Conservation (phyloP, 2,113 vertebrate species). For the Phainopepla nitens region DNA sequence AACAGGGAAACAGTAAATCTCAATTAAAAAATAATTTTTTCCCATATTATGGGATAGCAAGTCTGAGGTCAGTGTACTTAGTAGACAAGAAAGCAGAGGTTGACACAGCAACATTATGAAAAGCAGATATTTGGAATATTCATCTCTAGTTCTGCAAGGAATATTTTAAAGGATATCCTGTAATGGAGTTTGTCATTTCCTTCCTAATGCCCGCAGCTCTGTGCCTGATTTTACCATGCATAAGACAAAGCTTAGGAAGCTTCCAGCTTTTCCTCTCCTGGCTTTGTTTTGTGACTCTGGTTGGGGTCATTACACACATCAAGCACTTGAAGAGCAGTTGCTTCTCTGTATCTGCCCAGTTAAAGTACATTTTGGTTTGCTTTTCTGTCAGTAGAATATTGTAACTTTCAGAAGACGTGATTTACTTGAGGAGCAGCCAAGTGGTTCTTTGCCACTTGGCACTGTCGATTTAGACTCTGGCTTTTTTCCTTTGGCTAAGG, state of each 20-base stretch:
- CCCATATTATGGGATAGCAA: neutral
- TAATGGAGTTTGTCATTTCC: neutral
- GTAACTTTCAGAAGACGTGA: neutral
- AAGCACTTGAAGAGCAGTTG: neutral
- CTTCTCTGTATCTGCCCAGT: neutral
- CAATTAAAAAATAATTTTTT: neutral
- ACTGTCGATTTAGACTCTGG: neutral
- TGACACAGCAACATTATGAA: neutral
- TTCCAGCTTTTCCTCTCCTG: neutral
- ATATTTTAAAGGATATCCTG: neutral
- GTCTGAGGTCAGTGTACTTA: neutral
- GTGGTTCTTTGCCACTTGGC: neutral
- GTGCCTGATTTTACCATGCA: neutral
- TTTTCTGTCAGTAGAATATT: neutral
- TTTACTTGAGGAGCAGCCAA: neutral
- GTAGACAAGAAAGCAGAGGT: neutral
- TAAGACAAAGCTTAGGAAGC: neutral
- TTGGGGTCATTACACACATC: neutral
- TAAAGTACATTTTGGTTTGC: neutral
- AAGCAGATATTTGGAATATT: neutral
- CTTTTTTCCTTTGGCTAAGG: neutral
- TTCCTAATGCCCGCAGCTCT: neutral
- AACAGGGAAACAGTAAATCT: neutral
- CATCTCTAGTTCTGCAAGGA: neutral
- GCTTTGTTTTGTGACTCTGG: neutral